These are phyloP conservation scores for Atrichornis clamosus DNA, from an alignment of 2,113 vertebrate species.

Conservation along the genomic window DNA sequence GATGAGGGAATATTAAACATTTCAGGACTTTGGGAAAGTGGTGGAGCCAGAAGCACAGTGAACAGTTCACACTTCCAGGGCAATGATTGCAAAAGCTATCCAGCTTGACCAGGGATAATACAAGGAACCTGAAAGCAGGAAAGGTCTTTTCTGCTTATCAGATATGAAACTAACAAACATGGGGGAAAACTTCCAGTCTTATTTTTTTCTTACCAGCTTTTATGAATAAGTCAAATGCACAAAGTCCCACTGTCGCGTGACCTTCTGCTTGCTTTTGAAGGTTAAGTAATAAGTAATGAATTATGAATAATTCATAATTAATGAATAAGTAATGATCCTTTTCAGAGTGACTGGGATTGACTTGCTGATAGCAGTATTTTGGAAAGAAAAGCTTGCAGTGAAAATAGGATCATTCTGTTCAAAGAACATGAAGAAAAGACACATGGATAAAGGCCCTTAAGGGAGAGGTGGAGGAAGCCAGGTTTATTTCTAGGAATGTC, in stretches of 20 bases:
- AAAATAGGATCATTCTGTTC: neutral
- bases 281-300: slow-evolving; percentile 60
- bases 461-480: neutral
- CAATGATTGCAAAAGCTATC: neutral
- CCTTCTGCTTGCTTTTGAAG: slow-evolving; percentile 31
- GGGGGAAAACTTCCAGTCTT: neutral
- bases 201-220: neutral
- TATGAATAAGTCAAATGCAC: neutral
- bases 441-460: neutral
- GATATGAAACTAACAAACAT: neutral
- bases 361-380: neutral
- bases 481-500: neutral
- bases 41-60: neutral
- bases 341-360: neutral
- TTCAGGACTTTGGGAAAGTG: neutral
- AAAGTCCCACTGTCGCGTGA: neutral
- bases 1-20: neutral
- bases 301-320: slow-evolving; percentile 51
- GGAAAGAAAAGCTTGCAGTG: neutral
- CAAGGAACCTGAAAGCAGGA: neutral
- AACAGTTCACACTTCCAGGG: neutral
- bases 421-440: neutral
- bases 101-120: neutral
- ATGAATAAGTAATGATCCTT: slow-evolving; percentile 47
- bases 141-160: neutral